Conservation (phyloP, 2,888 invertebrate species). For the Suillia variegata region DNA sequence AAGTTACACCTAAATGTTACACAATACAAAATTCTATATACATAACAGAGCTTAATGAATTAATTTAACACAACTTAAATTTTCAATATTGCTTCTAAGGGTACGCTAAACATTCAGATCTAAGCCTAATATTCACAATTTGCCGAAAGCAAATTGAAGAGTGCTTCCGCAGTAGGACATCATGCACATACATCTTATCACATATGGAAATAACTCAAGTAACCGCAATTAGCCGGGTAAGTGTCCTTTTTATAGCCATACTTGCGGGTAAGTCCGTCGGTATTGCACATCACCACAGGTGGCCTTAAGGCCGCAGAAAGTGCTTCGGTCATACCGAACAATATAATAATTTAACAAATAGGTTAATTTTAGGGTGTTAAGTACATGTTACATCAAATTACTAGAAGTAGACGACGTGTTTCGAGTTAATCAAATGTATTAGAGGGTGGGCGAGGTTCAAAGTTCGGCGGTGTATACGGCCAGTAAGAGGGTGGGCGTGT, state of each 20-base stretch:
- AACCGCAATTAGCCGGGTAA: too few relatives aligned
- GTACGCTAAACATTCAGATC: conserved; percentile 1
- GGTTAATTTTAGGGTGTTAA: conserved; percentile 33
- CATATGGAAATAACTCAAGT: neutral
- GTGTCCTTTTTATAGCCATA: conserved; percentile 37
- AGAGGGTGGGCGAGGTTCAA: conserved; percentile 53
- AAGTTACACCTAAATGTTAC: neutral
- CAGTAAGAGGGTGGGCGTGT: conserved; percentile 64
- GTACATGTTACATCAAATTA: conserved; percentile 16
- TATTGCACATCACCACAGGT: conserved; percentile 10
- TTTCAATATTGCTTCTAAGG: neutral
- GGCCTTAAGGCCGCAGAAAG: neutral
- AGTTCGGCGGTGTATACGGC: conserved; percentile 61
- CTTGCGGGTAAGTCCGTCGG: too few relatives aligned
- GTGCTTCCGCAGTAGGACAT: conserved; percentile 1
- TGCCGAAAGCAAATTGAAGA: conserved; percentile 34
- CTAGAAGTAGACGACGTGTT: too few relatives aligned
- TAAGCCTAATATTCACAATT: conserved; percentile 28
- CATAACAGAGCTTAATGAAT: neutral
- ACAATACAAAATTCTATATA: neutral
- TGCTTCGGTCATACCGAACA: neutral
- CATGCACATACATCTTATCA: neutral
- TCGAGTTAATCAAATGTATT: conserved; percentile 54
- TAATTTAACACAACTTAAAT: neutral
- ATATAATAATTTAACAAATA: conserved; percentile 26